Conservation (phyloP, 92 coral and sea anemone genomes). For the Chrysogorgia sp. region DNA sequence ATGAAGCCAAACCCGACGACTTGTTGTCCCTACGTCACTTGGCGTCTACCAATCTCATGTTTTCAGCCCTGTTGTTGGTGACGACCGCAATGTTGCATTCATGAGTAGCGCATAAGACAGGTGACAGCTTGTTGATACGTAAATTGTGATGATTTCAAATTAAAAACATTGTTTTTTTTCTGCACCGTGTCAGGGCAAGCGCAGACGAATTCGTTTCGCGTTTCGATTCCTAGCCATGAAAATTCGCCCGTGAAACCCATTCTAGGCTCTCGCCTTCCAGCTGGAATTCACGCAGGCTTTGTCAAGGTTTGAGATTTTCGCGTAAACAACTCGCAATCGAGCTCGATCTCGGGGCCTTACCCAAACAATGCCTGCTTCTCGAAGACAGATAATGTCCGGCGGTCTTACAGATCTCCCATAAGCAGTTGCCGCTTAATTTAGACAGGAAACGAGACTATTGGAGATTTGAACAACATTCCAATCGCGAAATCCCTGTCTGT, state of each 20-base stretch:
- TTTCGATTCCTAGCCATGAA: no score
- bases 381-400: neutral
- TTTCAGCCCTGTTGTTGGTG: neutral
- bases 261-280: no score
- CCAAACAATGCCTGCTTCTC: neutral
- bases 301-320: neutral
- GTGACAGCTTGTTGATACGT: constrained; percentile 41
- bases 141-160: constrained; percentile 24
- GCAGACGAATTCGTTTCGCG: neutral
- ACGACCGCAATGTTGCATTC: neutral
- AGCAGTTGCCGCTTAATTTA: neutral
- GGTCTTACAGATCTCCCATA: neutral
- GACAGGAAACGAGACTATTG: neutral
- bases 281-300: no score
- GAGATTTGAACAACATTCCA: neutral
- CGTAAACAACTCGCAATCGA: neutral
- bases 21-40: constrained; percentile 14
- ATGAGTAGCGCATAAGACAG: constrained; percentile 21
- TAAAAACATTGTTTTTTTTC: neutral
- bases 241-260: no score
- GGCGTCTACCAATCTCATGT: constrained; percentile 10
- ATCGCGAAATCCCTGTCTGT: neutral
- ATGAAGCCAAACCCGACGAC: neutral
- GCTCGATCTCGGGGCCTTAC: neutral
- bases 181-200: constrained; percentile 3